A percentile compares a stretch with the other conserved stretches of the same genome.
These are phyloP conservation scores for Drosophila malerkotliana DNA, from an alignment of 1,140 invertebrate genomes.

Conservation along the genomic window DNA sequence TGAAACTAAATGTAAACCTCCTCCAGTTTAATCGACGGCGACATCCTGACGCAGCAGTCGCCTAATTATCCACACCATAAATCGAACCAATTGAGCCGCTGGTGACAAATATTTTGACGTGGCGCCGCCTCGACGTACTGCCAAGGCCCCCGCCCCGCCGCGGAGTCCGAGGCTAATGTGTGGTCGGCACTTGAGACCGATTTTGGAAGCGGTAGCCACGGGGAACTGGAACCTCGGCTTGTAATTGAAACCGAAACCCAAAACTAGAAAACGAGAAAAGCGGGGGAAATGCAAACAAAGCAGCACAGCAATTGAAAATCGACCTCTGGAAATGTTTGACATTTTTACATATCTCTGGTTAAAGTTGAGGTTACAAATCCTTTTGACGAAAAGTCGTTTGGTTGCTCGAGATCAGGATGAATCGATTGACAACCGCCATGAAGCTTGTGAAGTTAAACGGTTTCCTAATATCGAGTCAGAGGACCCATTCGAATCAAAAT, in stretches of 20 bases:
- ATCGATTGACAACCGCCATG: slow-evolving; percentile 8
- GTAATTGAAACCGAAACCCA: slow-evolving; percentile 36
- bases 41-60: slow-evolving; percentile 63
- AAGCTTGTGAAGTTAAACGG: slow-evolving; percentile 16
- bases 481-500: background rate
- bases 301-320: slow-evolving; percentile 16
- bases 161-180: slow-evolving; percentile 51
- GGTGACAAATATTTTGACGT: slow-evolving; percentile 81
- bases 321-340: background rate
- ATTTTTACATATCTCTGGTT: background rate
- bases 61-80: slow-evolving; percentile 70
- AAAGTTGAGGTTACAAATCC: background rate
- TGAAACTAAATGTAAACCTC: slow-evolving; percentile 25
- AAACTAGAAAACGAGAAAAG: slow-evolving; percentile 25
- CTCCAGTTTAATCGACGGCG: slow-evolving; percentile 62
- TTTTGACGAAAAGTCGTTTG: slow-evolving; percentile 1
- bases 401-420: slow-evolving; percentile 10
- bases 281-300: slow-evolving; percentile 10
- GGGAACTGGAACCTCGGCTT: slow-evolving; percentile 21
- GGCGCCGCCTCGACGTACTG: slow-evolving; percentile 49
- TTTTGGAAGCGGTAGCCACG: slow-evolving; percentile 54
- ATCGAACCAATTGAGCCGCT: slow-evolving; percentile 69
- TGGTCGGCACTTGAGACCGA: slow-evolving; percentile 71
- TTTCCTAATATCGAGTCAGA: background rate
- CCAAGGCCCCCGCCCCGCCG: slow-evolving; percentile 7